Evolutionary conservation across 2,888 invertebrate genomes (phyloP).

Genomic region (Brachyopa scutellaris): DNA sequence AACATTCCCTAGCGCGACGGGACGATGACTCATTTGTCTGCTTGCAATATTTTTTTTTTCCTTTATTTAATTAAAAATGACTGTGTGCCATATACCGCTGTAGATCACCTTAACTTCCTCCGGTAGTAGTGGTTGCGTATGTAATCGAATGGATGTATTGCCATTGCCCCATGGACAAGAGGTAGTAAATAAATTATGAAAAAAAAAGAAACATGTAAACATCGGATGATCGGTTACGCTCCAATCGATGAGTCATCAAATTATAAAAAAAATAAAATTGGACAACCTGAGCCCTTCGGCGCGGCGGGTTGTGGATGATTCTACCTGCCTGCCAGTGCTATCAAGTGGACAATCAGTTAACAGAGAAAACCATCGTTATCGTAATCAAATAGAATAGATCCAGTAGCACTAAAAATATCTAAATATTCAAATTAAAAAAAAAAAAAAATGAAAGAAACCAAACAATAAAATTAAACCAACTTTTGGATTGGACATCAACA

Average conservation of each 20-base stretch:
- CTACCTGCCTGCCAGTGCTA: conserved; percentile 5
- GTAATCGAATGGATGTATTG: too few species aligned
- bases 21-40: conserved; percentile 24
- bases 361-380: neutral
- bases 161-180: neutral
- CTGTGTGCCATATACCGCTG: conserved; percentile 12
- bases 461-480: conserved; percentile 43
- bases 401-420: conserved; percentile 54
- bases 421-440: conserved; percentile 47
- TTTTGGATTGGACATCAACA: conserved; percentile 48
- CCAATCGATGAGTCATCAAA: conserved; percentile 59
- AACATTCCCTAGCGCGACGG: conserved; percentile 19
- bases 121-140: conserved; percentile 5
- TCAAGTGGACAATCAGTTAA: conserved; percentile 53
- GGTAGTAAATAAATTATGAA: conserved; percentile 15
- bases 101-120: conserved; percentile 23
- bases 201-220: neutral
- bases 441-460: too few species aligned
- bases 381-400: conserved; percentile 21
- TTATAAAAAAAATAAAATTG: conserved; percentile 41
- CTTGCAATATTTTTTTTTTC: neutral
- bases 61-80: conserved; percentile 10
- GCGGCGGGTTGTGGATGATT: too few species aligned
- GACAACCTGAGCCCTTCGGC: conserved; percentile 28
- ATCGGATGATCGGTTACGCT: neutral